These are phyloP conservation scores for Achatina immaculata DNA, from an alignment of 1,140 invertebrate genomes.

Conservation along the genomic window DNA sequence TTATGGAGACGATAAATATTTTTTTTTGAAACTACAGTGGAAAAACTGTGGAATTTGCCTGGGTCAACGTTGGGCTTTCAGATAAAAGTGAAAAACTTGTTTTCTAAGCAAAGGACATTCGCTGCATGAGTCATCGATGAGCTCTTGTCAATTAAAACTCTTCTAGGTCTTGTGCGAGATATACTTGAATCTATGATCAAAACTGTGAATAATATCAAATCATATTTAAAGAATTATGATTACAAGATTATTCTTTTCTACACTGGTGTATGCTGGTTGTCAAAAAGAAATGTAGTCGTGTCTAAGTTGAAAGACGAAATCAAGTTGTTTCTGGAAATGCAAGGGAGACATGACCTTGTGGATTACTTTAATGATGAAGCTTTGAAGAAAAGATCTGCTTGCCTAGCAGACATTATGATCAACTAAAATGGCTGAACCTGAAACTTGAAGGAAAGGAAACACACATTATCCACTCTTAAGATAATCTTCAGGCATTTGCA, in stretches of 20 bases:
- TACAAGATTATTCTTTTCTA: not conserved
- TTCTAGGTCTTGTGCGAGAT: slow-evolving; percentile 13
- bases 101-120: slow-evolving; percentile 19
- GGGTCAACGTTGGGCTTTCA: not conserved
- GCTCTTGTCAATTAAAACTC: slow-evolving; percentile 31
- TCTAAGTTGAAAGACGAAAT: no score
- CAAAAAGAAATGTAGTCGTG: not conserved
- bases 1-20: slow-evolving; percentile 4
- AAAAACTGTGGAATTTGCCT: not conserved
- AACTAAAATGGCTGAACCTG: no score
- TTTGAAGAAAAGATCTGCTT: no score
- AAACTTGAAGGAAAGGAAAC: no score
- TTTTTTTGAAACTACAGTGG: not conserved
- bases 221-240: not conserved
- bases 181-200: slow-evolving; percentile 28
- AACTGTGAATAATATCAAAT: no score
- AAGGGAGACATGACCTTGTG: no score
- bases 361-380: no score
- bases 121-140: slow-evolving; percentile 37
- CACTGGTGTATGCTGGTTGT: not conserved
- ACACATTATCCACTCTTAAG: no score
- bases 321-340: no score
- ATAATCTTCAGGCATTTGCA: no score
- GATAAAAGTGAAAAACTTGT: slow-evolving; percentile 25
- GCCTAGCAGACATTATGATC: no score